These are phyloP conservation scores for Drosophila littoralis DNA, from an alignment of 1,140 invertebrate genomes.

Conservation along the genomic window DNA sequence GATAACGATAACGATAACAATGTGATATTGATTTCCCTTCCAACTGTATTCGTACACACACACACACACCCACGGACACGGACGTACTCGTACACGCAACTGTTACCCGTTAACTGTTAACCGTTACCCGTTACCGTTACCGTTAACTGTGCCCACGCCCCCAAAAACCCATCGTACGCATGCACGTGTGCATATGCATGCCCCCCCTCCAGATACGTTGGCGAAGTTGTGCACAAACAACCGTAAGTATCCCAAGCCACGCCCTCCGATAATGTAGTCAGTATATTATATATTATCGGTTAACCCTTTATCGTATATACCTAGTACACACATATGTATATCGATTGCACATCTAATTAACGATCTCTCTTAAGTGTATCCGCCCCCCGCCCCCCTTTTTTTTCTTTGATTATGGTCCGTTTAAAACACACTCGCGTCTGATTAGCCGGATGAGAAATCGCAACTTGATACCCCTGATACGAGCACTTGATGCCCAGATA, in stretches of 20 bases:
- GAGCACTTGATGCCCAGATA: constrained; percentile 2
- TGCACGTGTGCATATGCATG: not conserved
- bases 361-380: not conserved
- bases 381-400: too few relatives aligned
- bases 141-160: constrained; percentile 23
- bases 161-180: not conserved
- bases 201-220: constrained; percentile 84
- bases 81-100: constrained; percentile 21
- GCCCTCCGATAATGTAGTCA: too few relatives aligned
- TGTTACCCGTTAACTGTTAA: constrained; percentile 12
- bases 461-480: constrained; percentile 2
- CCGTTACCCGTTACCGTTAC: not conserved
- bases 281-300: not conserved
- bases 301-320: not conserved
- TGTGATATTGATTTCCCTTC: constrained; percentile 45
- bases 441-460: constrained; percentile 8
- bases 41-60: constrained; percentile 32
- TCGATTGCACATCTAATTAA: constrained; percentile 15
- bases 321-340: not conserved
- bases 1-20: constrained; percentile 50
- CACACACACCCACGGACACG: constrained; percentile 19
- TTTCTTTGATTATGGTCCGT: constrained; percentile 9
- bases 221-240: constrained; percentile 90
- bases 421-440: constrained; percentile 1
- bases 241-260: constrained; percentile 87